These are phyloP conservation scores for Tenebrosternarchus preto DNA, from an alignment of 2,113 vertebrate species.

Conservation along the genomic window DNA sequence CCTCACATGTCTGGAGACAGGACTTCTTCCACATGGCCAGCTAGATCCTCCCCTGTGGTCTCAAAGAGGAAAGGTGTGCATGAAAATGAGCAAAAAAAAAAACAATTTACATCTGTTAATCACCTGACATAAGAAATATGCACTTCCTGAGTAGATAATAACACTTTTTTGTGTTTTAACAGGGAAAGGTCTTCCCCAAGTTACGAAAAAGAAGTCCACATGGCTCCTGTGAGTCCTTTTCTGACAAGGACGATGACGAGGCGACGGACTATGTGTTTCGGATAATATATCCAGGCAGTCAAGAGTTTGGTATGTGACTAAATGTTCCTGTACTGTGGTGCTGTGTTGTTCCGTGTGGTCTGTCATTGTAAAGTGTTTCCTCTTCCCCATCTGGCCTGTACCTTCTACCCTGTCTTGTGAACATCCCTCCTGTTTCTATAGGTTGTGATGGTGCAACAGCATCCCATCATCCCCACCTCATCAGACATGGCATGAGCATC, in stretches of 20 bases:
- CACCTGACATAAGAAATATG: no score
- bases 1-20: constrained; percentile 95
- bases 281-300: constrained; percentile 88
- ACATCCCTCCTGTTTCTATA: constrained; percentile 24
- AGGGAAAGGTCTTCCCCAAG: constrained; percentile 98
- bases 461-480: constrained; percentile 22
- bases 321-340: constrained; percentile 15
- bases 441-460: constrained; percentile 23
- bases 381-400: constrained; percentile 37
- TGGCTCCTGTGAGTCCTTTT: constrained; percentile 86
- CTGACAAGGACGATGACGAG: constrained; percentile 95
- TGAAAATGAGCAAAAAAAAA: constrained; percentile 1
- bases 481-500: background rate
- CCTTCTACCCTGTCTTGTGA: constrained; percentile 36
- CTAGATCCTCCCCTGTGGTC: constrained; percentile 97
- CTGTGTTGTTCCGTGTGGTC: background rate
- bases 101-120: no score
- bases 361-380: background rate
- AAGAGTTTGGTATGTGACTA: constrained; percentile 86
- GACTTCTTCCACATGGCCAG: constrained; percentile 93
- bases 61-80: constrained; percentile 91
- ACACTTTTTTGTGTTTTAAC: background rate
- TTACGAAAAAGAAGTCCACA: constrained; percentile 89
- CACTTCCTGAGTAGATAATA: background rate
- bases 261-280: constrained; percentile 97